These are phyloP conservation scores for Epirrita christyi DNA, from an alignment of 2,888 invertebrate species.

Conservation along the genomic window DNA sequence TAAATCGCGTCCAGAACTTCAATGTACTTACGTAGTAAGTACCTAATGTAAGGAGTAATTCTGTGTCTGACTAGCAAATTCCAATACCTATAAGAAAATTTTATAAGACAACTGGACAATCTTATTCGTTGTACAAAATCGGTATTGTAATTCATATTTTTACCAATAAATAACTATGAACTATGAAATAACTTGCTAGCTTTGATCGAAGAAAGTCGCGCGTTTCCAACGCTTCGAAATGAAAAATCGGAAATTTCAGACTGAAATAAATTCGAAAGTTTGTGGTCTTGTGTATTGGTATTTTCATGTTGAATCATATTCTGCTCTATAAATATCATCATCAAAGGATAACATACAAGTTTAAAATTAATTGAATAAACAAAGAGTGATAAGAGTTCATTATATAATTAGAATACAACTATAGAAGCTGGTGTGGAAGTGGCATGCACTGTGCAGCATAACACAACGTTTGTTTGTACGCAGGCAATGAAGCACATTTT, in stretches of 20 bases:
- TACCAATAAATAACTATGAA: too few relatives aligned
- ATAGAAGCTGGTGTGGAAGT: conserved; percentile 8
- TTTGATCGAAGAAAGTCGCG: too few relatives aligned
- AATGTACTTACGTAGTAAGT: conserved; percentile 9
- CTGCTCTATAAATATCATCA: conserved; percentile 8
- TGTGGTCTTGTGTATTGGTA: too few relatives aligned
- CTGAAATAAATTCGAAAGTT: too few relatives aligned
- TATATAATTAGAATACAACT: conserved; percentile 16
- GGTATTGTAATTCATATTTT: too few relatives aligned
- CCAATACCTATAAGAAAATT: neutral
- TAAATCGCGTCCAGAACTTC: conserved; percentile 37
- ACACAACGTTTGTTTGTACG: conserved; percentile 10
- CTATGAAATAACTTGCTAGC: too few relatives aligned
- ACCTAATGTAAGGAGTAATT: conserved; percentile 10
- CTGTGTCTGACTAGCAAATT: conserved; percentile 7
- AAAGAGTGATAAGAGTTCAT: conserved; percentile 19
- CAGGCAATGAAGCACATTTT: conserved; percentile 19
- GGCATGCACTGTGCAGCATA: conserved; percentile 5
- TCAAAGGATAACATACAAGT: conserved; percentile 16
- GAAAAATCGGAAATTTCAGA: too few relatives aligned
- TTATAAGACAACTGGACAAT: neutral
- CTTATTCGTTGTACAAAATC: too few relatives aligned
- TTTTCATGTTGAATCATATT: too few relatives aligned
- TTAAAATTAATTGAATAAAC: conserved; percentile 23
- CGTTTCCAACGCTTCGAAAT: too few relatives aligned